Percentiles rank a stretch among this genome's conserved stretches.
Evolutionary conservation across 2,888 invertebrate species (phyloP).

Genomic region (Tenthredo amoena): DNA sequence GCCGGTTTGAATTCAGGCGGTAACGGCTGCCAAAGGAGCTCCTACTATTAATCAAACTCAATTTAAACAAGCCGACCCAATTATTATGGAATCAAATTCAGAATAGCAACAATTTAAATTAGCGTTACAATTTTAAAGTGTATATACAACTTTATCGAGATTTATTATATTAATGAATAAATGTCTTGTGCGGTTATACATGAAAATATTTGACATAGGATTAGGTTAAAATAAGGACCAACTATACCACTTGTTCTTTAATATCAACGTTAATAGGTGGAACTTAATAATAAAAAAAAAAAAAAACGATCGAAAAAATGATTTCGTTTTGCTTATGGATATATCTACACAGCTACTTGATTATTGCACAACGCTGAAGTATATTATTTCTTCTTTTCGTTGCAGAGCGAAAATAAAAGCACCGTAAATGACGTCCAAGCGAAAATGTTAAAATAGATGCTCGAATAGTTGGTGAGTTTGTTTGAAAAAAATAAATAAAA

Average conservation of each 20-base stretch:
- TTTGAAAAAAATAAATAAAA: not conserved
- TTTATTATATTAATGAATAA: constrained; percentile 30
- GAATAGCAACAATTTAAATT: constrained; percentile 53
- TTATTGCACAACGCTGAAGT: constrained; percentile 9
- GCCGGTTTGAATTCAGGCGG: constrained; percentile 20
- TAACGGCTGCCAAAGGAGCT: constrained; percentile 59
- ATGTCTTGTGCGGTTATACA: not conserved
- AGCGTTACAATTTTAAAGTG: not conserved
- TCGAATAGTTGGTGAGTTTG: constrained; percentile 18
- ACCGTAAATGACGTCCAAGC: constrained; percentile 10
- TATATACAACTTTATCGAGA: constrained; percentile 28
- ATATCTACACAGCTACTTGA: not conserved
- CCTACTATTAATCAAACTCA: constrained; percentile 60
- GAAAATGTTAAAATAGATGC: constrained; percentile 15
- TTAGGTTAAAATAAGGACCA: not conserved
- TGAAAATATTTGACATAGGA: not conserved
- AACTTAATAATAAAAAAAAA: not conserved
- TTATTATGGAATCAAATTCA: constrained; percentile 66
- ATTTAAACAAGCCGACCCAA: constrained; percentile 57
- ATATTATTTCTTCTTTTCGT: constrained; percentile 12
- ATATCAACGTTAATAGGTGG: constrained; percentile 4
- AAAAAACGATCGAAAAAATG: not conserved
- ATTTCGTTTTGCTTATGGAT: not conserved
- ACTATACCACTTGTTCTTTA: constrained; percentile 10
- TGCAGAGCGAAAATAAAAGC: constrained; percentile 7